Evolutionary conservation across 2,113 vertebrate species (phyloP).

Genomic region (Pontoporia blainvillei): DNA sequence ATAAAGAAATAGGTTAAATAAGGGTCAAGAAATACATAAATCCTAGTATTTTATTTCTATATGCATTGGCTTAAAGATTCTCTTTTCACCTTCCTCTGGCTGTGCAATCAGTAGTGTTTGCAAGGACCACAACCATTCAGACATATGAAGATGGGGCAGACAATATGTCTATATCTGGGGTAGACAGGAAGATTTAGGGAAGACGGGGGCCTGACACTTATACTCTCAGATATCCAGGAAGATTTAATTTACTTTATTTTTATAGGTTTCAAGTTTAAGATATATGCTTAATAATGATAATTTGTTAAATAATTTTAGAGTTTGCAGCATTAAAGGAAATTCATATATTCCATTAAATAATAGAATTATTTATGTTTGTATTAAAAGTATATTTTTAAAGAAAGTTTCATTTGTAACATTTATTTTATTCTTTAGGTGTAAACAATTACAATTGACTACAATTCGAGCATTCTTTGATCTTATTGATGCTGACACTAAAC

Average conservation of each 20-base stretch:
- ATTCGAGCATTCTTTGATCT: constrained; percentile 95
- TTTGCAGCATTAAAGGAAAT: background rate
- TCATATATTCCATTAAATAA: background rate
- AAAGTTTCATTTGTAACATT: constrained; percentile 32
- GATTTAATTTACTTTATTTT: constrained; percentile 20
- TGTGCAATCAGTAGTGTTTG: background rate
- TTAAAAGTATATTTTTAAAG: constrained; percentile 32
- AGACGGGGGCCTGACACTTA: background rate
- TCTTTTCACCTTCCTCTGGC: background rate
- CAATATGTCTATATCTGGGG: background rate
- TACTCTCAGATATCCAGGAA: background rate
- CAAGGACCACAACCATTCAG: background rate
- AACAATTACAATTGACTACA: constrained; percentile 94
- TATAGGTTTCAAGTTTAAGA: background rate
- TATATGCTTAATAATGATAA: background rate
- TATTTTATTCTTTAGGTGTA: constrained; percentile 87
- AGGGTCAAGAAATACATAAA: background rate
- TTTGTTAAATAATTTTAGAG: background rate
- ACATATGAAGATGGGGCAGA: background rate
- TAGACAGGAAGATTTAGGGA: background rate
- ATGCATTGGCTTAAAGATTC: background rate
- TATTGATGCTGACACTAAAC: constrained; percentile 91
- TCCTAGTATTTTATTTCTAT: background rate
- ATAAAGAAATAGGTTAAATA: background rate
- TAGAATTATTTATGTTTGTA: background rate